These are phyloP conservation scores for Pogonomyrmex californicus DNA, from an alignment of 1,140 invertebrate species.

Conservation along the genomic window DNA sequence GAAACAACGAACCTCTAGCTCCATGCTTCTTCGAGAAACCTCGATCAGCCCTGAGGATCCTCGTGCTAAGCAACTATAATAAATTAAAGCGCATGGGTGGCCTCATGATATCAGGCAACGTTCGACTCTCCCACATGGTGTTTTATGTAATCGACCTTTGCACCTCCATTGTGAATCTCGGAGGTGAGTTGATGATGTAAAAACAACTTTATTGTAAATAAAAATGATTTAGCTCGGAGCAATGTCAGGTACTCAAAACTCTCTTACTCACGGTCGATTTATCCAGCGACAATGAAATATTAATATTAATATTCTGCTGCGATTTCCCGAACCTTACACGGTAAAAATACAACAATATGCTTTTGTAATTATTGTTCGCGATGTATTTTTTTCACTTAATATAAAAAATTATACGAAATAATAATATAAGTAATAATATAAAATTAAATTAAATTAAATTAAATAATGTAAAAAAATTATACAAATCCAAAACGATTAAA, in stretches of 20 bases:
- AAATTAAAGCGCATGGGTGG: conserved; percentile 75
- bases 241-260: background rate
- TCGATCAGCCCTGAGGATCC: conserved; percentile 39
- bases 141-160: conserved; percentile 60
- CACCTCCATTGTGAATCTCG: conserved; percentile 46
- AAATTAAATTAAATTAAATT: background rate
- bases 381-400: background rate
- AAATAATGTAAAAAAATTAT: background rate
- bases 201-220: conserved; percentile 58
- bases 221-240: conserved; percentile 35
- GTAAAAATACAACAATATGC: background rate
- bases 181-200: conserved; percentile 47
- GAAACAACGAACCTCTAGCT: conserved; percentile 12
- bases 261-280: conserved; percentile 3
- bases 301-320: conserved; percentile 35
- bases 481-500: background rate
- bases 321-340: background rate
- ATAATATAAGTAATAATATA: background rate
- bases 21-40: background rate
- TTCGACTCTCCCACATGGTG: conserved; percentile 45
- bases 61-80: conserved; percentile 65
- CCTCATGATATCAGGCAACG: conserved; percentile 18
- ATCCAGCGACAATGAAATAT: conserved; percentile 35
- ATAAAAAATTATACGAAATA: background rate
- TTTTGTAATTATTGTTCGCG: background rate